Base-by-base conservation (phyloP, 2,797 vertebrate species). In the Malurus splendens region DNA sequence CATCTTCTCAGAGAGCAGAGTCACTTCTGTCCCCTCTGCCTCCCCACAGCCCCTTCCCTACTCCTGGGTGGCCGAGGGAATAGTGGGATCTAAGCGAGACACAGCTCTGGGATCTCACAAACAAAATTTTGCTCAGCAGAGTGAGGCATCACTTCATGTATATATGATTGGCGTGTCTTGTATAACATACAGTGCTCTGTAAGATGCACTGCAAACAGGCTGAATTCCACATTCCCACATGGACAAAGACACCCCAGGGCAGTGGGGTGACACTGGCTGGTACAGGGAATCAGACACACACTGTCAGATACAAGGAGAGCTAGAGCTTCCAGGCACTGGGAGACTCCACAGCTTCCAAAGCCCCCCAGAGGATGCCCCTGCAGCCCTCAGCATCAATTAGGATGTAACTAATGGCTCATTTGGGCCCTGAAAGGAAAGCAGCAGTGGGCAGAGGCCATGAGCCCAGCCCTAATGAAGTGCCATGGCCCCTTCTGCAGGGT, bases 281-380 rank as follows among this genome's bases (percentile, higher is more conserved):
- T 1, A 0, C 11, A 1, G 1, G 39, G 38, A 60, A 56, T 38
- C n/a, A 38, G 30, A 36, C 1, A 2, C 12, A 0, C 10, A 41
- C 51, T 27, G 50, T 52, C 59, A 56, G 39, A 48, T 3, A 28
- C 16, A 20, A 33, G 42, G 59, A 66, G n/a, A 71, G 33, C 73
- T 79, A 0, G 0, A 76, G 71, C 30, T 52, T 30, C 30, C 67
- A 18, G 42, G 62, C 33, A 2, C 24, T 2, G 15, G 9, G 16
- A 57, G 30, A 36, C 38, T 50, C 32, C 4, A 36, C 7, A 23
- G n/a, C 54, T 71, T 36, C 54, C 18, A 24, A 15, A 52, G 14
- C 1, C 1, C 38, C 12, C 27, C 15, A 66, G 39, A 75, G 42
- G 79, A 67, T 48, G 50, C 22, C 54, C 60, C 56, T 12, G 19